These are phyloP conservation scores for Chalcis sispes DNA, from an alignment of 2,888 invertebrate species.

Conservation along the genomic window DNA sequence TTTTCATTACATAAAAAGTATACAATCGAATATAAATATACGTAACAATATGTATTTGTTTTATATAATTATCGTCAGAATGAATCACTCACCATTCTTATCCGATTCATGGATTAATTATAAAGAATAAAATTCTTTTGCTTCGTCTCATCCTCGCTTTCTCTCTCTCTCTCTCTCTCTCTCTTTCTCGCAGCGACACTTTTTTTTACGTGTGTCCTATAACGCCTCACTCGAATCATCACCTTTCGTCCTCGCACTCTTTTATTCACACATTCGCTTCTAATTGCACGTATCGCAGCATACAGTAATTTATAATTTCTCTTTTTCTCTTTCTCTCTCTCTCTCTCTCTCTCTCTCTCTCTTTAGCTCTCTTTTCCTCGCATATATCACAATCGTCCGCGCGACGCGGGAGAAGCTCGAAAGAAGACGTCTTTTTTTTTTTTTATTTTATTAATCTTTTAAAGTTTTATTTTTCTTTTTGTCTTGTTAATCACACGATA, in stretches of 20 bases:
- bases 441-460: conserved; percentile 21
- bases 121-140: conserved; percentile 56
- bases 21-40: conserved; percentile 65
- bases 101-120: conserved; percentile 47
- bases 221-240: background rate
- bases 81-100: conserved; percentile 36
- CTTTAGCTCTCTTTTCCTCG: conserved; percentile 44
- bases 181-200: background rate
- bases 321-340: conserved; percentile 15
- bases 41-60: conserved; percentile 63
- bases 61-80: conserved; percentile 37
- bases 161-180: conserved; percentile 2
- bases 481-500: conserved; percentile 29
- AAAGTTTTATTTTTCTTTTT: conserved; percentile 18
- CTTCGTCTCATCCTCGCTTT: conserved; percentile 8
- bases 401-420: conserved; percentile 54
- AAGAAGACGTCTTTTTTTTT: conserved; percentile 49
- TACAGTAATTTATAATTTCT: conserved; percentile 45
- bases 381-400: conserved; percentile 59
- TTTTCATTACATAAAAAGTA: conserved; percentile 59
- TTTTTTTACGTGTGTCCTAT: too few species aligned
- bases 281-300: conserved; percentile 46
- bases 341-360: conserved; percentile 5
- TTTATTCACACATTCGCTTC: conserved; percentile 26
- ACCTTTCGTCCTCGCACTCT: background rate